Base-by-base conservation (phyloP, 1,140 invertebrate species). In the Bombus sylvicola region DNA sequence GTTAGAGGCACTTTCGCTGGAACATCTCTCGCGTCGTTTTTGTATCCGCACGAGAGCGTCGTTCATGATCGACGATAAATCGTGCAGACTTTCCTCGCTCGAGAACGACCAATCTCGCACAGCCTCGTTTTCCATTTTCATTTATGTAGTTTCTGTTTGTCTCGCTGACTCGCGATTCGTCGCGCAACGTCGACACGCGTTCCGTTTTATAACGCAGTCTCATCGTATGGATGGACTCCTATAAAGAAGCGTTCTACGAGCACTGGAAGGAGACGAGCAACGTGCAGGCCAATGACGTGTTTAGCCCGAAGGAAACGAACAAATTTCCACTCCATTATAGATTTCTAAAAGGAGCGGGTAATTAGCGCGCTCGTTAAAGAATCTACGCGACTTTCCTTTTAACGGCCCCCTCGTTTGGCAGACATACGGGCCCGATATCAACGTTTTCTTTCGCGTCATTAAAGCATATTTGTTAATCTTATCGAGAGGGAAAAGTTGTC, bases 1-100 rank as follows among this genome's bases (percentile, higher is more conserved):
- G 74, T 78, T 84, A 78, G 5, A 47, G 4, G 25, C 47, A 83
- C 82, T 84, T 84, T 84, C 82, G 82, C 76, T 71, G n/a, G 6
- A 31, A 66, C 62, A 69, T 47, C 43, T 72, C 34, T 62, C 68
- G 53, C 83, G 4, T 31, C 25, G 39, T 79, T 84, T 80, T 85
- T 85, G 31, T 39, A 28, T 66, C 3, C 41, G 12, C 25, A 39
- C 69, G 47, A n/a, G 57, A 59, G 47, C 47, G 47, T 53, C 47
- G 47, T 22, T 53, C 47, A 22, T 22, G 47, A 53, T 53, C 1
- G 47, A 53, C 47, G 47, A 59, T 59, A 28, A 59, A 59, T 59
- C 41, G 41, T 6, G 47, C 47, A 22, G 25, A 84, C 82, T 79
- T 79, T 79, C 82, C 75, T 62, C 75, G 25, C 37, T 28, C 15